Conservation (phyloP, 30 jellyfish, hydroid and myxozoan genomes). For the Nemopilema nomurai region DNA sequence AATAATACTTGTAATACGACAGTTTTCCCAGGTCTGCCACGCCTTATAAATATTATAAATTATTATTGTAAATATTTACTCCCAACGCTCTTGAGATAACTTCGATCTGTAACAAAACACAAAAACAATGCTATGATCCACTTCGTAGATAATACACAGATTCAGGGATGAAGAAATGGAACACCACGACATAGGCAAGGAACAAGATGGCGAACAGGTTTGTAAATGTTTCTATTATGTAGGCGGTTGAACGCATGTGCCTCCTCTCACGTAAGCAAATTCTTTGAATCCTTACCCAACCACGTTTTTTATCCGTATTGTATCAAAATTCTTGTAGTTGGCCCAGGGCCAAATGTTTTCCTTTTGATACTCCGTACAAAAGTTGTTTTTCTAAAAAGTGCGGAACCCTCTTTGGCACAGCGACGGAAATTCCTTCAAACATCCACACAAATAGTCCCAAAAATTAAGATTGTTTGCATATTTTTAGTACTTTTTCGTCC, state of each 20-base stretch:
- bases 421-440: no score
- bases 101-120: neutral
- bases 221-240: neutral
- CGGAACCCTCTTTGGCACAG: no score
- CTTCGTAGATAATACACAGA: slow-evolving; percentile 73
- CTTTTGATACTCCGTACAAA: neutral
- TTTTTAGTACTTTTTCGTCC: no score
- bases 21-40: no score
- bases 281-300: neutral
- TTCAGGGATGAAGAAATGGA: slow-evolving; percentile 98
- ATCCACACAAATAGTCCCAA: neutral
- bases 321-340: neutral
- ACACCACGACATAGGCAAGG: slow-evolving; percentile 85
- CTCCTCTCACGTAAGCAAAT: neutral
- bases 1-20: no score
- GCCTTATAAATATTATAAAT: neutral
- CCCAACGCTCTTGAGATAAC: slow-evolving; percentile 10
- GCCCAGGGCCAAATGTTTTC: neutral
- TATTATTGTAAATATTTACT: neutral
- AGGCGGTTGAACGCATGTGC: neutral
- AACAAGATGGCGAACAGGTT: slow-evolving; percentile 92
- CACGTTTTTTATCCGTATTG: neutral
- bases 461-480: neutral
- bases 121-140: neutral
- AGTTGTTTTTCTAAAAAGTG: neutral